A percentile compares a stretch with the other conserved stretches of the same genome.
phyloP scores from a whole-genome alignment of 2,113 vertebrate genomes.

The Oostethus manadensis region DNA sequence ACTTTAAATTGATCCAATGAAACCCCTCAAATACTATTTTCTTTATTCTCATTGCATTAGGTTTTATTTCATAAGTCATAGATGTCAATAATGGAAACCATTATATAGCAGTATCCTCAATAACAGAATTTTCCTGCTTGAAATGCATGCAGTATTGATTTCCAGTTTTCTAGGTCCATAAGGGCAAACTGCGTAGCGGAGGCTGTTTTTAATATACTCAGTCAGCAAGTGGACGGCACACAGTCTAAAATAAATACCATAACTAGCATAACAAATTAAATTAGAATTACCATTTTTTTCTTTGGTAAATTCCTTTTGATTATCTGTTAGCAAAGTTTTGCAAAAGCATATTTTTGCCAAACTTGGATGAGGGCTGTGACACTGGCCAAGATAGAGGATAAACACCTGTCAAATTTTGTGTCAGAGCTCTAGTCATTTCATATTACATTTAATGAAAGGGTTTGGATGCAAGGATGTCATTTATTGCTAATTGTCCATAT shows the following conservation, averaged over 20 bases:
- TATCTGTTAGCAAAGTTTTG: not conserved
- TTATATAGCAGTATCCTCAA: constrained; percentile 70
- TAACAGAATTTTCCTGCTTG: constrained; percentile 72
- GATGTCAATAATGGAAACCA: constrained; percentile 72
- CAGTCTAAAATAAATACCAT: not conserved
- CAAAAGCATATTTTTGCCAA: not conserved
- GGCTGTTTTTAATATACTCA: constrained; percentile 59
- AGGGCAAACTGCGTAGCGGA: constrained; percentile 62
- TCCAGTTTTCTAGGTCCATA: constrained; percentile 64
- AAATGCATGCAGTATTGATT: constrained; percentile 74
- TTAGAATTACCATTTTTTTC: not conserved
- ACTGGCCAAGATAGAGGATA: too few relatives aligned
- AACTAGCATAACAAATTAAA: not conserved
- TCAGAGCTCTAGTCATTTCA: too few relatives aligned
- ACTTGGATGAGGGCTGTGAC: too few relatives aligned
- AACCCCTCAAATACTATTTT: constrained; percentile 68
- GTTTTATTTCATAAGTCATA: constrained; percentile 73
- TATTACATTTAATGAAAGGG: too few relatives aligned
- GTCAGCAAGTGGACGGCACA: constrained; percentile 32
- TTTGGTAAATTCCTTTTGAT: not conserved
- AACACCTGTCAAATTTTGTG: too few relatives aligned
- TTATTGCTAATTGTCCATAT: too few relatives aligned
- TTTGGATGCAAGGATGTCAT: too few relatives aligned
- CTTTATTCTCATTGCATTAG: constrained; percentile 71
- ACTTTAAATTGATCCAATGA: constrained; percentile 68